These are phyloP conservation scores for Ptychobarbus kaznakovi DNA, from an alignment of 2,797 vertebrate species.

Conservation along the genomic window DNA sequence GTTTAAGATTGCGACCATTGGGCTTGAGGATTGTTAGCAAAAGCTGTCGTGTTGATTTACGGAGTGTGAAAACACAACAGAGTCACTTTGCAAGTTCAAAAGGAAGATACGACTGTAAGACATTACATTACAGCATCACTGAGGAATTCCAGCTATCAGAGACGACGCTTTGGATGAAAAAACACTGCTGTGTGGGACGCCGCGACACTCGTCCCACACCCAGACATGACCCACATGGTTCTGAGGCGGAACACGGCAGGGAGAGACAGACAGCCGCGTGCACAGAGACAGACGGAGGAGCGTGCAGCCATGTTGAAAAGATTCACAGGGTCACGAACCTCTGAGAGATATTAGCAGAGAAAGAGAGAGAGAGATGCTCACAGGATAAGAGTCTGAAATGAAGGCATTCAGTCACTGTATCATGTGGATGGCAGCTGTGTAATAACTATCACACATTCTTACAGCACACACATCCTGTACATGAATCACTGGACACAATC, in stretches of 20 bases:
- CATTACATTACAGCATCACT: conserved; percentile 27
- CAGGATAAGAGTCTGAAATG: conserved; percentile 49
- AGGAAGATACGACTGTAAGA: conserved; percentile 19
- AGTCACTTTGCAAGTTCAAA: conserved; percentile 44
- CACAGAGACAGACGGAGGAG: conserved; percentile 40
- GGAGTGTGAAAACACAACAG: conserved; percentile 13
- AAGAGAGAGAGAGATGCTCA: conserved; percentile 55
- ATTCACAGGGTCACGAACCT: conserved; percentile 47
- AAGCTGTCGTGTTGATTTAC: conserved; percentile 40
- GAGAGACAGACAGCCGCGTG: conserved; percentile 68
- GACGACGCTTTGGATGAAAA: conserved; percentile 5
- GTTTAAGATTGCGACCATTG: too few species aligned
- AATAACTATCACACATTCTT: conserved; percentile 47
- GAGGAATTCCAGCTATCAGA: not conserved
- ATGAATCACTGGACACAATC: conserved; percentile 29
- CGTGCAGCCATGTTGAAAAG: conserved; percentile 24
- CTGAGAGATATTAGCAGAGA: conserved; percentile 42
- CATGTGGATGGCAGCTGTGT: conserved; percentile 74
- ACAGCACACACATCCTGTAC: conserved; percentile 32
- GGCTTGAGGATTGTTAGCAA: not conserved
- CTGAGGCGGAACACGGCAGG: not conserved
- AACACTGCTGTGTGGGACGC: not conserved
- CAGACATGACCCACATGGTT: conserved; percentile 44
- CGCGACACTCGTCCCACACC: conserved; percentile 32
- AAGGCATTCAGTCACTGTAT: conserved; percentile 43